Evolutionary conservation across 2,113 vertebrate species (phyloP), one percentile per base, ranked within the genome.

Genomic region (Aptenodytes forsteri): DNA sequence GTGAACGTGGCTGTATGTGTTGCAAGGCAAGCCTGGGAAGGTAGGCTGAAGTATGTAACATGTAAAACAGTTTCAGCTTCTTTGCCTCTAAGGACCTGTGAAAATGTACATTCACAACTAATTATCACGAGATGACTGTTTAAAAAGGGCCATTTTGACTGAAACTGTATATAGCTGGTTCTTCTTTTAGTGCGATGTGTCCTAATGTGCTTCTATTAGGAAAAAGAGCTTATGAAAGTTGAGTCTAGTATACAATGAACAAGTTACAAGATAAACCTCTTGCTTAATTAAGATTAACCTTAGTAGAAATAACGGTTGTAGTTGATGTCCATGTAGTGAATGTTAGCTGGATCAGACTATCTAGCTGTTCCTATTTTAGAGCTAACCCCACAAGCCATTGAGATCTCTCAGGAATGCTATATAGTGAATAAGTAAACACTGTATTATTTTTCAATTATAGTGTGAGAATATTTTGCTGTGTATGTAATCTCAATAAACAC

Each of bases 1-100:
- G 30, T 42, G 19, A 73, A 55, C 0, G 0, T 47, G 29, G 49
- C 44, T 36, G 1, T 13, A 21, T 5, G n/a, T 22, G 11, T 40
- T 83, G 17, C 47, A 71, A 64, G 75, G 76, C 32, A 95, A 81
- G 29, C 9, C 29, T 69, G 40, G 32, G 30, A 69, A 93, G 64
- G 58, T 0, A 71, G 34, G 10, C 11, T 67, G 25, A 93, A 85
- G 25, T 29, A 92, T 55, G 38, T 18, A 71, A 47, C 29, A 46
- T 11, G 10, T 38, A 32, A 79, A 83, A 20, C 10, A 59, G 16
- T 77, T 80, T 67, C 62, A 61, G 15, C 14, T 50, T 76, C 38
- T 92, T 90, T 77, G 18, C 14, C 55, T 81, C 80, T 44, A 89
- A 58, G 32, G 42, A 69, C 12, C 7, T 16, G 7, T n/a, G 52